Evolutionary conservation across 1,140 invertebrate genomes (phyloP).

Genomic region (Galendromus occidentalis): DNA sequence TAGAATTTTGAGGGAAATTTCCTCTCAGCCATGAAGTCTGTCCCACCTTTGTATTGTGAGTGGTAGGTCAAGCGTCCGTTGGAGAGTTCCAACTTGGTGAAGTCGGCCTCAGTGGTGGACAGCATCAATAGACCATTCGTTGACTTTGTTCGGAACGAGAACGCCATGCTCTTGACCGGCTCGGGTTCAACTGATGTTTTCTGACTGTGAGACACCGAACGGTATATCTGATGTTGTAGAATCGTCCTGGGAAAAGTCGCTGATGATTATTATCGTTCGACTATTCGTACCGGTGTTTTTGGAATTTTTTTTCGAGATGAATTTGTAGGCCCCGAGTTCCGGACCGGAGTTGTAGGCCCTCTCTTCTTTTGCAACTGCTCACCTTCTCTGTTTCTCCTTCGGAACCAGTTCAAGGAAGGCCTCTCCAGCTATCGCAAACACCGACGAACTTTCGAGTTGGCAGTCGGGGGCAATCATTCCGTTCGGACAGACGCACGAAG

Average conservation of each 20-base stretch:
- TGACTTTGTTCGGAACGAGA: conserved; percentile 59
- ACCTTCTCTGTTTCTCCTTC: conserved; percentile 17
- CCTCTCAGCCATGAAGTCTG: neutral
- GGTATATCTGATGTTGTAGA: neutral
- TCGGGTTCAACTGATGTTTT: neutral
- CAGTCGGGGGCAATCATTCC: conserved; percentile 55
- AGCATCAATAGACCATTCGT: conserved; percentile 55
- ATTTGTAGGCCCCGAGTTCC: too few species aligned
- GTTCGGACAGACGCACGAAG: conserved; percentile 35
- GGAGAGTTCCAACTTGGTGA: conserved; percentile 35
- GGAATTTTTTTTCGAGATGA: too few species aligned
- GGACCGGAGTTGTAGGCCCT: conserved; percentile 28
- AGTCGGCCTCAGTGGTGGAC: conserved; percentile 64
- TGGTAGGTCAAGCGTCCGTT: neutral
- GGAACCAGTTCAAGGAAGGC: conserved; percentile 47
- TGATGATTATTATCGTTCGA: too few species aligned
- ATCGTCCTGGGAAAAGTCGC: neutral
- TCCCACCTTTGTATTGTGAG: neutral
- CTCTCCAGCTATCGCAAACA: conserved; percentile 47
- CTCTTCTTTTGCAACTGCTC: neutral
- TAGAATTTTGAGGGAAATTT: neutral
- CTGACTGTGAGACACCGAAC: too few species aligned
- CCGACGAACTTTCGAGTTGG: conserved; percentile 8
- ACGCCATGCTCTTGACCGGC: conserved; percentile 40
- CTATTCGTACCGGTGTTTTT: too few species aligned